phyloP scores from a whole-genome alignment of 2,113 vertebrate species.

The Sclerurus mexicanus region DNA sequence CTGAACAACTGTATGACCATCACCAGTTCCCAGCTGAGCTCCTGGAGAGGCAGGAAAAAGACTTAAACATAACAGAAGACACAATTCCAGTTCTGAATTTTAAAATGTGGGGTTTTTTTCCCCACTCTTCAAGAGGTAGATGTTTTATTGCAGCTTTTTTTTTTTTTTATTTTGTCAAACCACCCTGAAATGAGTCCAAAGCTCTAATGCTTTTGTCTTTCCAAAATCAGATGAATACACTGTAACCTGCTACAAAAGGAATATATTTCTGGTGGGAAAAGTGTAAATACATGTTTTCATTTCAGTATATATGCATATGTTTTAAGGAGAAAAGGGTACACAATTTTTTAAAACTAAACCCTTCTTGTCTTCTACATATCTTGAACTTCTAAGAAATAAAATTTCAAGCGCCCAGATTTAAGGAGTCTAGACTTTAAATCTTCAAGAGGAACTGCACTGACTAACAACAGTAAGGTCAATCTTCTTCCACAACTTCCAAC shows the following conservation, averaged over 20 bases:
- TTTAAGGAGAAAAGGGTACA: neutral
- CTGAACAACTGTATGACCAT: conserved; percentile 54
- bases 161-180: neutral
- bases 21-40: conserved; percentile 56
- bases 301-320: neutral
- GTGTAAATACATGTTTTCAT: neutral
- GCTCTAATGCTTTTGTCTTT: neutral
- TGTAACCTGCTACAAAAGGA: neutral
- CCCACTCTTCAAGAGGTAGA: neutral
- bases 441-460: neutral
- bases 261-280: neutral
- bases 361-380: neutral
- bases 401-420: neutral
- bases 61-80: neutral
- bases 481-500: neutral
- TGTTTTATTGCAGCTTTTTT: neutral
- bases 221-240: neutral
- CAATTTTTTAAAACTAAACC: neutral
- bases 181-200: neutral
- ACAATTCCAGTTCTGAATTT: neutral
- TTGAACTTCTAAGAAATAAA: neutral
- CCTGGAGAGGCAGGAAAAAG: neutral
- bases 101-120: accelerated
- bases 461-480: neutral
- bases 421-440: neutral